Percentiles rank a stretch among this genome's conserved stretches.
phyloP scores from a whole-genome alignment of 2,113 vertebrate genomes.

The Phainopepla nitens region DNA sequence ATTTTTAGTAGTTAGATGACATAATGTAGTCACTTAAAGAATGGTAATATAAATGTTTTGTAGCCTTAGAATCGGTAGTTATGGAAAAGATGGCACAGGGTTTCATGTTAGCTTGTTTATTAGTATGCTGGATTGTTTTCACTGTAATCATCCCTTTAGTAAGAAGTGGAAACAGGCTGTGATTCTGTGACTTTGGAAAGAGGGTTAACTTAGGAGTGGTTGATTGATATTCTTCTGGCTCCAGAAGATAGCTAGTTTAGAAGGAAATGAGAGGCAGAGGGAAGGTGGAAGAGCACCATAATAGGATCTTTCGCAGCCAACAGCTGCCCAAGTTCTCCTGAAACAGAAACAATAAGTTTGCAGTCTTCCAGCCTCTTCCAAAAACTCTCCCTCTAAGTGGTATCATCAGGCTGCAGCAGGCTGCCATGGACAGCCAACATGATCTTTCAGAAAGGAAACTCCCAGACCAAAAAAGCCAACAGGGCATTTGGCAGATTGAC shows the following conservation, averaged over 20 bases:
- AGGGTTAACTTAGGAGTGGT: background rate
- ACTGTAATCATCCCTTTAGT: constrained; percentile 32
- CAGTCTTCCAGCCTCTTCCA: constrained; percentile 1
- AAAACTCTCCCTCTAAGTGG: constrained; percentile 45
- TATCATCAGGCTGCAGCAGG: constrained; percentile 19
- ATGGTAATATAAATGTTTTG: background rate
- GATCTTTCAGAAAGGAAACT: constrained; percentile 49
- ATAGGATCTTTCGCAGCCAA: constrained; percentile 49
- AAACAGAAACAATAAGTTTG: constrained; percentile 53
- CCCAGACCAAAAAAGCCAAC: constrained; percentile 33
- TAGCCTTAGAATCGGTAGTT: background rate
- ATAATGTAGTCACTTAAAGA: background rate
- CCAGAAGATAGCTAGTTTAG: constrained; percentile 56
- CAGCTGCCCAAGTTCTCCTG: constrained; percentile 40
- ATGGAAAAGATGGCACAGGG: background rate
- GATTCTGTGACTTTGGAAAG: constrained; percentile 7
- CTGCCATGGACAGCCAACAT: background rate
- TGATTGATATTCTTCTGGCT: constrained; percentile 15
- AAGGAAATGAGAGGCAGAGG: constrained; percentile 33
- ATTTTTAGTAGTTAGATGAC: background rate
- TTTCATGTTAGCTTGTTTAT: constrained; percentile 16
- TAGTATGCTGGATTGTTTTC: constrained; percentile 18
- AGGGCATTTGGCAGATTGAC: constrained; percentile 35
- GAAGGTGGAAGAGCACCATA: constrained; percentile 55
- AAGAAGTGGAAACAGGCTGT: constrained; percentile 19